Percentiles rank a stretch among this genome's conserved stretches.
These are phyloP conservation scores for Sitta carolinensis DNA, from an alignment of 2,797 vertebrate species.

Conservation along the genomic window DNA sequence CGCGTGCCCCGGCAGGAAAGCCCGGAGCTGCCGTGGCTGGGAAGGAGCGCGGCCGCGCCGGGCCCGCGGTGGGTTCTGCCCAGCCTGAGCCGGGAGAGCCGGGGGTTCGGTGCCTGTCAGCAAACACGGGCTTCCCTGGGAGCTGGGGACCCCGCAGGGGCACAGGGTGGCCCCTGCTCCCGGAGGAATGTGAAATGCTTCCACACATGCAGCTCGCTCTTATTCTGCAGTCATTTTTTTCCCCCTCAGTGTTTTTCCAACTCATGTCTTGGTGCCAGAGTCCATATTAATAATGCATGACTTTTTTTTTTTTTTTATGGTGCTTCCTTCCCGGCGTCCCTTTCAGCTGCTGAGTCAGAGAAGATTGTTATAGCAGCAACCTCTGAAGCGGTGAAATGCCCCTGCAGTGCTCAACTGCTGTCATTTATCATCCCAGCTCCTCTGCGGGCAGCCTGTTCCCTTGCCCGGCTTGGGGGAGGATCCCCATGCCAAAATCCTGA, in stretches of 20 bases:
- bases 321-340: slow-evolving; percentile 47
- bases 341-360: slow-evolving; percentile 76
- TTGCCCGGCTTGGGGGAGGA: neutral
- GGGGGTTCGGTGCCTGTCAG: accelerated
- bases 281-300: slow-evolving; percentile 72
- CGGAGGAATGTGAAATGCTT: neutral
- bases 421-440: neutral
- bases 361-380: slow-evolving; percentile 50
- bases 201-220: neutral
- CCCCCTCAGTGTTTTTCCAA: slow-evolving; percentile 61
- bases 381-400: slow-evolving; percentile 46
- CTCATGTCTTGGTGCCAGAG: slow-evolving; percentile 59
- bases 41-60: accelerated
- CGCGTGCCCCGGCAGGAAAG: neutral
- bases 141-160: neutral
- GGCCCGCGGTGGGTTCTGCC: neutral
- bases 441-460: neutral
- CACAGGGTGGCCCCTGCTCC: neutral
- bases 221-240: slow-evolving; percentile 13
- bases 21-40: neutral
- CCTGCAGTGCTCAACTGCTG: slow-evolving; percentile 40
- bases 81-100: accelerated
- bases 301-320: slow-evolving; percentile 55
- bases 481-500: neutral
- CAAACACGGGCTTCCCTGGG: accelerated